Evolutionary conservation across 2,888 invertebrate species (phyloP), one percentile per base, ranked within the genome.

Genomic region (Meiosimyza platycephala): DNA sequence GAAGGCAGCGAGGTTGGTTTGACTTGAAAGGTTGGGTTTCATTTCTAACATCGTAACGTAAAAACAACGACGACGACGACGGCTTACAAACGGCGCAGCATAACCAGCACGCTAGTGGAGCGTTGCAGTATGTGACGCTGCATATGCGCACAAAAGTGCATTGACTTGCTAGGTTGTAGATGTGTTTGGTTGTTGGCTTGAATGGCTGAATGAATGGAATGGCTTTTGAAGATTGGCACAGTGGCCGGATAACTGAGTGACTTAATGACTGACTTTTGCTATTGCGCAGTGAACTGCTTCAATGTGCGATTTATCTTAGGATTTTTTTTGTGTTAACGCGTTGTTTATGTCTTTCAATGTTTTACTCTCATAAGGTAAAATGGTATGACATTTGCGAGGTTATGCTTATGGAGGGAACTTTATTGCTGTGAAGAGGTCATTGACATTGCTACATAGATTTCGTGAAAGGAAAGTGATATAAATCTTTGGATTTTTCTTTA

Each of bases 191-290:
- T 16, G n/a, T 16, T 22, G n/a, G 2, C 11, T 40, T n/a, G 15
- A 16, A 52, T 52, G 52, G 15, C 6, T 13, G 15, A 7, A 52
- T 16, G 52, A 15, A 16, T 52, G 15, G 52, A 63, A 9, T 47
- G 51, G 52, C 40, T 40, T 40, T 40, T 40, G 40, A 9, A 40
- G 71, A 18, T 82, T 82, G 84, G 82, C 84, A 83, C 82, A 84
- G 81, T 83, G 84, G 83, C 84, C 83, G 81, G 80, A 78, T 83
- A 83, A 82, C 81, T 77, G 81, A 81, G 79, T 85, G 84, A 80
- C 83, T 84, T 79, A 84, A 84, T 85, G 83, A 82, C 85, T 82
- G 85, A 83, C 79, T 83, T 81, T 84, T 80, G 51, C 54, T 18
- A 62, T n/a, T 22, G 54, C 62, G 16, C n/a, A 60, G 28, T 33